Conservation (phyloP, 2,797 vertebrate species). For the Chromobotia macracanthus region DNA sequence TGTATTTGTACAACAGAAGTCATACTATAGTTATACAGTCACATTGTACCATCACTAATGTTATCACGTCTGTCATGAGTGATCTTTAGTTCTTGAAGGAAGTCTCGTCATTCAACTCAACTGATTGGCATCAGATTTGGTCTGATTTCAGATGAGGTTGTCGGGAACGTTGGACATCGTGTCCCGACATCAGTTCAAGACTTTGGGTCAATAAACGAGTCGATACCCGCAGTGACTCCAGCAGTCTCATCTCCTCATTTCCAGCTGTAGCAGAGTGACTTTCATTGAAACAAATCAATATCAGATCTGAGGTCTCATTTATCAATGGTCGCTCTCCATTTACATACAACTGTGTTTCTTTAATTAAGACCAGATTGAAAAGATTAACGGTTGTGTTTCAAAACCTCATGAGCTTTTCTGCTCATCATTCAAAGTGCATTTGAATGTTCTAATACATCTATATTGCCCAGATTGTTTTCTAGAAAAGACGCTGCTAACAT, state of each 20-base stretch:
- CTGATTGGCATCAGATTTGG: not conserved
- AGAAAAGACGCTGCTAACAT: too few relatives aligned
- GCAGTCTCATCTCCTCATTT: too few relatives aligned
- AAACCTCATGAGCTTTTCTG: not conserved
- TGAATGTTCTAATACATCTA: not conserved
- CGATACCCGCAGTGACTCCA: constrained; percentile 46
- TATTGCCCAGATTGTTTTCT: not conserved
- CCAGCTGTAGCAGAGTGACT: constrained; percentile 13
- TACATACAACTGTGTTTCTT: constrained; percentile 45
- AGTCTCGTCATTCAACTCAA: not conserved
- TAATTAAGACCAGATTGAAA: constrained; percentile 12
- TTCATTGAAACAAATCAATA: constrained; percentile 51
- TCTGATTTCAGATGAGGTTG: not conserved
- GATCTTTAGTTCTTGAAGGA: too few relatives aligned
- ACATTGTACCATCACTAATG: too few relatives aligned
- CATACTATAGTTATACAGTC: too few relatives aligned
- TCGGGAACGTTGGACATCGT: constrained; percentile 30
- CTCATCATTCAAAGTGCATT: not conserved
- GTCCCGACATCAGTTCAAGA: constrained; percentile 43
- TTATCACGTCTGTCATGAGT: too few relatives aligned
- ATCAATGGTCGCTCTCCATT: constrained; percentile 16
- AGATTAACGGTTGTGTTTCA: not conserved
- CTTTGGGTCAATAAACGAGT: constrained; percentile 52
- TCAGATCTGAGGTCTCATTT: constrained; percentile 45
- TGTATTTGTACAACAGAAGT: too few relatives aligned